These are phyloP conservation scores for Scleropages formosus DNA, from an alignment of 2,797 vertebrate species.

Conservation along the genomic window DNA sequence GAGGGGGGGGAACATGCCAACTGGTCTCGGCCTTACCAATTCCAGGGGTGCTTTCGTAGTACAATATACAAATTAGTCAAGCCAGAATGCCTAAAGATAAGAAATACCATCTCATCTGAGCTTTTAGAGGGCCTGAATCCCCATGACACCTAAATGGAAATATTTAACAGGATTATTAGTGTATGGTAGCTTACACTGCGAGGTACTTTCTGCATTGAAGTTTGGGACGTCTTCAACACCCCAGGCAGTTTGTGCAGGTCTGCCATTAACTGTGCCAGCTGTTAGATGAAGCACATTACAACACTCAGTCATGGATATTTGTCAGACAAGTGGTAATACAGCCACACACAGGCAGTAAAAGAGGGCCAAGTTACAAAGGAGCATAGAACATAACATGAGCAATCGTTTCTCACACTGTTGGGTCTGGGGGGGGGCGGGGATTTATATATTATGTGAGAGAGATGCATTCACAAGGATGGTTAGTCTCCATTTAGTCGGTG, in stretches of 20 bases:
- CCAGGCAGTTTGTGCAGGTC: slow-evolving; percentile 72
- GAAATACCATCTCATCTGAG: too few relatives aligned
- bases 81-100: too few relatives aligned
- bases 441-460: too few relatives aligned
- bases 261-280: slow-evolving; percentile 76
- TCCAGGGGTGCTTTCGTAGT: too few relatives aligned
- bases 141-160: too few relatives aligned
- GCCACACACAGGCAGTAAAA: background rate
- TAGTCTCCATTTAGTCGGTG: too few relatives aligned
- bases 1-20: too few relatives aligned
- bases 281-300: background rate
- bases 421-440: too few relatives aligned
- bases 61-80: too few relatives aligned
- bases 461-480: background rate
- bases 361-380: slow-evolving; percentile 2
- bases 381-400: background rate
- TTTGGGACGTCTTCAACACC: slow-evolving; percentile 48
- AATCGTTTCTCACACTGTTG: background rate
- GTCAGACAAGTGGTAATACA: background rate
- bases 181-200: slow-evolving; percentile 51
- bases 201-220: slow-evolving; percentile 48
- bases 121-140: too few relatives aligned
- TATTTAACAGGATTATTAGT: too few relatives aligned
- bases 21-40: too few relatives aligned
- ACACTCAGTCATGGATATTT: background rate